Evolutionary conservation across 2,113 vertebrate genomes (phyloP).

Genomic region (Dicentrarchus labrax): DNA sequence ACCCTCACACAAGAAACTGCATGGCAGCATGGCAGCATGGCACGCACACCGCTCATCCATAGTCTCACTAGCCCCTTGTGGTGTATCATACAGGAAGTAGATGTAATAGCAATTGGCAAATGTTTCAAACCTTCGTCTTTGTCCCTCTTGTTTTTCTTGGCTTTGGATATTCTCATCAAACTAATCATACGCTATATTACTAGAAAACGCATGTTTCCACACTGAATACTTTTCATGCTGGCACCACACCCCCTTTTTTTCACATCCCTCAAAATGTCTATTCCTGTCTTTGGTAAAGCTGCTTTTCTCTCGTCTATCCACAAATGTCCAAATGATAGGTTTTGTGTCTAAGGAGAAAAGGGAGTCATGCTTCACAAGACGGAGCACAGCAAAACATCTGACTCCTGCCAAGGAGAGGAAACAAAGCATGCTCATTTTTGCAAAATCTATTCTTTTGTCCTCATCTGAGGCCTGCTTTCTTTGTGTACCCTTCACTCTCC

Average conservation of each 20-base stretch:
- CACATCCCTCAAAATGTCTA: constrained; percentile 71
- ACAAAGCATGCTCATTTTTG: constrained; percentile 68
- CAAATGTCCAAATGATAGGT: constrained; percentile 81
- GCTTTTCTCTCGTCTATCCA: constrained; percentile 62
- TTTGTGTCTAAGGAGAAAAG: constrained; percentile 65
- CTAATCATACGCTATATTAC: constrained; percentile 8
- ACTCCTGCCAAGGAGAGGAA: constrained; percentile 64
- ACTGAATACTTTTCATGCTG: constrained; percentile 52
- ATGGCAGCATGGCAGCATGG: not conserved
- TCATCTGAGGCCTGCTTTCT: constrained; percentile 54
- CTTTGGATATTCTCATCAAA: constrained; percentile 19
- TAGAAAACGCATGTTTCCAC: constrained; percentile 30
- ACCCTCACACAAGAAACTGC: constrained; percentile 25
- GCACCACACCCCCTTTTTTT: constrained; percentile 54
- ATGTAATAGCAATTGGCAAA: not conserved
- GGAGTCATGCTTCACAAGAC: constrained; percentile 70
- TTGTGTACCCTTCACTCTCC: constrained; percentile 65
- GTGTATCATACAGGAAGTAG: not conserved
- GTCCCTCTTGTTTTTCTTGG: not conserved
- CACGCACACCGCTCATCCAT: not conserved
- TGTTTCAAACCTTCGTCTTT: not conserved
- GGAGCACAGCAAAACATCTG: constrained; percentile 69
- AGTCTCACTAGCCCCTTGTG: not conserved
- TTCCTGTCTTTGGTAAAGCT: constrained; percentile 66
- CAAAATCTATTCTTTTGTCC: constrained; percentile 69